Evolutionary conservation across 2,888 invertebrate species (phyloP), one percentile per base, ranked within the genome.

Genomic region (Lepas anatifera): DNA sequence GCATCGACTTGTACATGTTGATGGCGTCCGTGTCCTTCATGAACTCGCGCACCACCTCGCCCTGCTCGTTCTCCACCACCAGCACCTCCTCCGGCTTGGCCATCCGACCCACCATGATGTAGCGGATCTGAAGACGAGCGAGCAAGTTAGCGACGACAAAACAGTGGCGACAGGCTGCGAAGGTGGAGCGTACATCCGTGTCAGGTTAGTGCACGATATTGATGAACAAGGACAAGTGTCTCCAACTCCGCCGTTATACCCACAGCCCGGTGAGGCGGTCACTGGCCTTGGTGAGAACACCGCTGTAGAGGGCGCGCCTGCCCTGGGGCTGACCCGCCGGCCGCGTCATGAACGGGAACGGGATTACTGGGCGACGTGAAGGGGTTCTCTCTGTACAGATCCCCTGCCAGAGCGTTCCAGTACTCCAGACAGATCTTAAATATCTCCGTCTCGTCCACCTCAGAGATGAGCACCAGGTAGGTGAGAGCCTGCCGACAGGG

Each of bases 1-100:
- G 86, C 99, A 99, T 99, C 80, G 95, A 99, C 82, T 97, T 98
- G 82, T 99, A 99, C 79, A 99, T 85, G 83, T 96, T 97, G 77
- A 99, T 99, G 48, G 98, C 92, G 84, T 99, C 99, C 48, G 99
- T 99, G 81, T 99, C 99, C 82, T 98, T 99, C 95, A 99, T 98
- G 80, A 99, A 97, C 81, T 99, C 99, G 73, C 99, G 84, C 16
- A 99, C 98, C 72, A 99, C 96, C 83, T 99, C 98, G 52, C 98
- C 98, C 81, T 99, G 97, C 80, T 99, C 99, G 83, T 99, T 99
- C 82, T 99, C 99, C 52, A 99, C 98, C 66, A 99, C 96, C 72
- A 99, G 85, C 46, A 99, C 99, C 83, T 99, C 99, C 81, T 99
- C 99, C 0, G 99, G 99, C 80, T 97, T 98, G 27, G 98, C 99